These are phyloP conservation scores for Trichonephila inaurata DNA, from an alignment of 1,140 invertebrate genomes.

Conservation along the genomic window DNA sequence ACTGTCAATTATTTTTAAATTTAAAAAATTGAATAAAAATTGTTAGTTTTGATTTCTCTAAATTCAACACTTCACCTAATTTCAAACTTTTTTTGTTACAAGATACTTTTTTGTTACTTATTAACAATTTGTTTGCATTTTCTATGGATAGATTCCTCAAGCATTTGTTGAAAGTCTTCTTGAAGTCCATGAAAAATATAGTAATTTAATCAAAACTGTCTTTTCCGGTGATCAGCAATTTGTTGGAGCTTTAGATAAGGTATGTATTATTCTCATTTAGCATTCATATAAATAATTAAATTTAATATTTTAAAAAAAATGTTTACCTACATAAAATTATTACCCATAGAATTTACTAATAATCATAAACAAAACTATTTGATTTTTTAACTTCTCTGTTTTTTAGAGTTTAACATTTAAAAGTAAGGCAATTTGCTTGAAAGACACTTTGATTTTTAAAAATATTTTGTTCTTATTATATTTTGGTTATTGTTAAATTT, in stretches of 20 bases:
- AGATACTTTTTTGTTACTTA: not conserved
- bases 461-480: no score
- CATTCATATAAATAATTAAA: no score
- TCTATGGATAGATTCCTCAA: conserved; percentile 79
- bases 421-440: no score
- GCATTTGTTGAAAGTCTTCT: conserved; percentile 96
- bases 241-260: conserved; percentile 96
- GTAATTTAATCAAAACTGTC: conserved; percentile 87
- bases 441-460: no score
- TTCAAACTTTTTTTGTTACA: no score
- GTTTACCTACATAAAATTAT: no score
- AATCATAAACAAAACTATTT: no score
- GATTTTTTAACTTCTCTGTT: no score
- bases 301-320: no score
- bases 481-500: no score
- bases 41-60: not conserved
- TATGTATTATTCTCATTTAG: conserved; percentile 79
- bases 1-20: not conserved
- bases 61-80: not conserved
- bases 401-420: no score
- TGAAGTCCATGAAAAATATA: conserved; percentile 94
- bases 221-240: conserved; percentile 96
- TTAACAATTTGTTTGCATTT: not conserved
- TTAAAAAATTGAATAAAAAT: not conserved
- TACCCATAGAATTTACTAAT: no score